Base-by-base conservation (phyloP, 2,113 vertebrate genomes). In the Leptobrachium leishanense region DNA sequence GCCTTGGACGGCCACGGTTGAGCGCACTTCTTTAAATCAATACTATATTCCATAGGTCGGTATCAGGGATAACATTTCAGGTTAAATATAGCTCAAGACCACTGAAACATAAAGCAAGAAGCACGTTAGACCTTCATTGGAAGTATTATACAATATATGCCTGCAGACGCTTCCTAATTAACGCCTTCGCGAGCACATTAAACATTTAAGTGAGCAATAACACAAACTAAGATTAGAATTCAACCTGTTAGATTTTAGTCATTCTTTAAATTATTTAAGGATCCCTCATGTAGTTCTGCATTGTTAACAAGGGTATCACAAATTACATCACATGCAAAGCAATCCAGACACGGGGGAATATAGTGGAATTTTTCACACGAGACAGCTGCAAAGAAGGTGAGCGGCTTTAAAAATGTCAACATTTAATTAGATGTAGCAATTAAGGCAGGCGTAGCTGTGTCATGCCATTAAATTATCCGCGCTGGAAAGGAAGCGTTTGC, bases 381-480 rank as follows among this genome's bases (percentile, higher is more conserved):
- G 77, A 79, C 69, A 80, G 77, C 71, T 80, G 77, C 11, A 15
- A 59, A 57, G 70, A 73, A 73, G 63, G 77, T 80, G 70, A 73
- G 70, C 70, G 40, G 77, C 70, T 73, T 68, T 80, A 80, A 80
- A 80, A 74, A 80, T 80, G 77, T 80, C 77, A 80, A 73, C 77
- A 74, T 80, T 80, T 80, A 73, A 80, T 80, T 80, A 80, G 63
- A 74, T 74, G 69, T 66, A 79, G 72, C 62, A 80, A 80, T 80
- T 80, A 80, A 79, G 70, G 70, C 63, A 68, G 71, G 40, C 71
- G 20, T 15, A 63, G 67, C 68, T 1, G 67, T 70, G 68, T 77
- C 76, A 77, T 11, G 67, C 67, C 76, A 71, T 63, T 77, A 77
- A 77, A 77, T 77, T 71, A 70, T 67, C 31, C 10, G 63, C 31